phyloP scores from a whole-genome alignment of 1,140 invertebrate genomes.

The fruit fly (Drosophila melanogaster) region DNA sequence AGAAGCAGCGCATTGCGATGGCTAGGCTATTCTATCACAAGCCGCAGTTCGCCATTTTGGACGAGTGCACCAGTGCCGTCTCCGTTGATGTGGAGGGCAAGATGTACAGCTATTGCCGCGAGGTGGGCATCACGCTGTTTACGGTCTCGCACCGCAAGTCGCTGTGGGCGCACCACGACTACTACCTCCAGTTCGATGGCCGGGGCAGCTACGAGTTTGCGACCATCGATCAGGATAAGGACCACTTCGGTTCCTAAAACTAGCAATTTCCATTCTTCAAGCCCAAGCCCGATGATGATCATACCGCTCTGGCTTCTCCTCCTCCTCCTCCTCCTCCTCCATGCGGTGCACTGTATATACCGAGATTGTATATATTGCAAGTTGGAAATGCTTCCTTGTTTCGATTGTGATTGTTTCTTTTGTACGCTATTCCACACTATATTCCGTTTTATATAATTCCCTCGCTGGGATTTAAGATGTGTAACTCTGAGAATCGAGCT shows the following conservation, averaged over 20 bases:
- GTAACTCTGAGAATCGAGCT: slow-evolving; percentile 19
- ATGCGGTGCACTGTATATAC: slow-evolving; percentile 48
- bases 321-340: background rate
- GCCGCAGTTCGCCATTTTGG: slow-evolving; percentile 99
- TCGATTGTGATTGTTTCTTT: slow-evolving; percentile 32
- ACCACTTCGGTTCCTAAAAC: slow-evolving; percentile 96
- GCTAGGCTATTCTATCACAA: slow-evolving; percentile 98
- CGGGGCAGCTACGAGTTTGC: slow-evolving; percentile 94
- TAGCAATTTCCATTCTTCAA: background rate
- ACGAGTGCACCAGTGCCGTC: slow-evolving; percentile 99
- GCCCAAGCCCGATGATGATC: background rate
- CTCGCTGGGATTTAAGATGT: slow-evolving; percentile 20
- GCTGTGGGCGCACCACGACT: slow-evolving; percentile 98
- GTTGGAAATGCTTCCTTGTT: slow-evolving; percentile 17
- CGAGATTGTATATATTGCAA: slow-evolving; percentile 39
- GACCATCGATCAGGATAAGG: slow-evolving; percentile 92
- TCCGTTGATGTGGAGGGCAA: slow-evolving; percentile 98
- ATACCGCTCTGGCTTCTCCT: slow-evolving; percentile 13
- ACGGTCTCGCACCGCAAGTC: slow-evolving; percentile 98
- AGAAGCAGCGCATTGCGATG: slow-evolving; percentile 99
- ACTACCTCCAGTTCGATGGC: slow-evolving; percentile 97
- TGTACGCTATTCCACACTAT: slow-evolving; percentile 28
- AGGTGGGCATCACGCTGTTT: slow-evolving; percentile 97
- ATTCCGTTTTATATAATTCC: slow-evolving; percentile 23
- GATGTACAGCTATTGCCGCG: slow-evolving; percentile 97